Conservation (phyloP, 2,113 vertebrate species). For the Brachirus orientalis region DNA sequence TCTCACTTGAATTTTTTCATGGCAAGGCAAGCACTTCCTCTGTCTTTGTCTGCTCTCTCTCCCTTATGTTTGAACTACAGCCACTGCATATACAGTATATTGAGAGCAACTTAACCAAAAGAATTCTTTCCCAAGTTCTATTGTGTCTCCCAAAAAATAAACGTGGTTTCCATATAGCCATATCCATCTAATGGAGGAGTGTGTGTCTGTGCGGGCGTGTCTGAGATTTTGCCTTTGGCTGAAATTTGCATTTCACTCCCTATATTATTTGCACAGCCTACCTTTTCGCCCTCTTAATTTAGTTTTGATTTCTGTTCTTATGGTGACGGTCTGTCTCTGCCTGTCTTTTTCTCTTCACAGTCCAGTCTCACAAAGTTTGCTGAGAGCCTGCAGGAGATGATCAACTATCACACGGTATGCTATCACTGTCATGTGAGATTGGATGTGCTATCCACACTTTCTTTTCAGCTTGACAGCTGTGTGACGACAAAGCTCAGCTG, state of each 20-base stretch:
- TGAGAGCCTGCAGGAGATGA: slow-evolving; percentile 97
- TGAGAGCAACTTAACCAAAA: slow-evolving; percentile 32
- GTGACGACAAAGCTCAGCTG: slow-evolving; percentile 45
- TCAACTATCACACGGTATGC: slow-evolving; percentile 96
- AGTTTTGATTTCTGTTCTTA: slow-evolving; percentile 8
- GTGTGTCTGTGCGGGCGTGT: not conserved
- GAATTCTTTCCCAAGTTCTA: slow-evolving; percentile 38
- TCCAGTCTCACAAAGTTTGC: slow-evolving; percentile 93
- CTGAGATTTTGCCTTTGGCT: not conserved
- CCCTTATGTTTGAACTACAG: slow-evolving; percentile 38
- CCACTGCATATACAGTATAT: slow-evolving; percentile 38
- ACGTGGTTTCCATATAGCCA: slow-evolving; percentile 2
- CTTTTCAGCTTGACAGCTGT: slow-evolving; percentile 8
- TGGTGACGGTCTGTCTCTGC: not conserved
- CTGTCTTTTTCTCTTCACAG: slow-evolving; percentile 75
- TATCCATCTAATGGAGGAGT: slow-evolving; percentile 4
- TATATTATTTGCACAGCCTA: not conserved
- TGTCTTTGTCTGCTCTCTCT: slow-evolving; percentile 26
- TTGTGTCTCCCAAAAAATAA: slow-evolving; percentile 22
- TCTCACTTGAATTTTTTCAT: slow-evolving; percentile 39
- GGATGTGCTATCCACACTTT: slow-evolving; percentile 13
- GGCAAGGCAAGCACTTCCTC: slow-evolving; percentile 38
- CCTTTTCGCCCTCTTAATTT: not conserved
- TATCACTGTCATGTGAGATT: slow-evolving; percentile 50
- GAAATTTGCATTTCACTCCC: not conserved